Conservation (phyloP, 1,140 invertebrate species). For the Calliphora vicina region DNA sequence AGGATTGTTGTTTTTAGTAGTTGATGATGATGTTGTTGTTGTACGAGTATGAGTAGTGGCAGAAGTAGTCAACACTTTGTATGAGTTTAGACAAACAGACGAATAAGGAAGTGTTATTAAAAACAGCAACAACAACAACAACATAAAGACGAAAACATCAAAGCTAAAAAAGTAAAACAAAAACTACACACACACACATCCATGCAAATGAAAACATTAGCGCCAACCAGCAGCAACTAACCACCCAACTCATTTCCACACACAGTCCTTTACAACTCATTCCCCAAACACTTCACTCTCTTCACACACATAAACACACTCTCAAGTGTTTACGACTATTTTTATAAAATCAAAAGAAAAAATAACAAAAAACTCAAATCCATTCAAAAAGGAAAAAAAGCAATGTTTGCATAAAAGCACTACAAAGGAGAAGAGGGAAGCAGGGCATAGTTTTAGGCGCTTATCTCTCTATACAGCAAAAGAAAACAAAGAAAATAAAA, state of each 20-base stretch:
- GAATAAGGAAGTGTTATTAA: conserved; percentile 10
- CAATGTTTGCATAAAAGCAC: neutral
- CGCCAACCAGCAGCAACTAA: neutral
- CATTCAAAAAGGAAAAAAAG: neutral
- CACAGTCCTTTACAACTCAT: neutral
- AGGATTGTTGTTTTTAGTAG: neutral
- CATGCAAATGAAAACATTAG: neutral
- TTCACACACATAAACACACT: neutral
- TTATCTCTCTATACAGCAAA: neutral
- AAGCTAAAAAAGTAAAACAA: conserved; percentile 1
- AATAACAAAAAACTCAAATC: neutral
- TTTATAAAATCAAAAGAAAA: neutral
- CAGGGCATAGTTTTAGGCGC: neutral
- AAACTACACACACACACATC: neutral
- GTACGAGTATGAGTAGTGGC: neutral
- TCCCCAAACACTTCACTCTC: too few relatives aligned
- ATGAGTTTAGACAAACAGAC: neutral
- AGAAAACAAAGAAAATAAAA: too few relatives aligned
- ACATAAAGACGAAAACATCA: neutral
- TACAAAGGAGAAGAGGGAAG: neutral
- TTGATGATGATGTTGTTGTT: neutral
- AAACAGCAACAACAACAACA: neutral
- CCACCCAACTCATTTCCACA: neutral
- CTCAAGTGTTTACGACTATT: conserved; percentile 15
- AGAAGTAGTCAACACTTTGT: neutral